A percentile compares a stretch with the other conserved stretches of the same genome.
Conservation (phyloP, 2,888 invertebrate species). For the Baccha elongata region DNA sequence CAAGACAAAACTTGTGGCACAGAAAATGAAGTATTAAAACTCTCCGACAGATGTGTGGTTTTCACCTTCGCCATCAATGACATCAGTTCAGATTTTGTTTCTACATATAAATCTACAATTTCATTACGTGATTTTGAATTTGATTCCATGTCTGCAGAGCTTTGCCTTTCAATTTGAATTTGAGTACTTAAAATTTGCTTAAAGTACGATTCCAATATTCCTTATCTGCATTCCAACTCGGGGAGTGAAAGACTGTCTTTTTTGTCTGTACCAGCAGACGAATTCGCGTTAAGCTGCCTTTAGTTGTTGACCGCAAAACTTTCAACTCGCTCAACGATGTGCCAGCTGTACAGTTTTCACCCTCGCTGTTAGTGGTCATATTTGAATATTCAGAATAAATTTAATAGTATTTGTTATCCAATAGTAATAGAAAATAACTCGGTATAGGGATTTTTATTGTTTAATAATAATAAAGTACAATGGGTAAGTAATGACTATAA, state of each 20-base stretch:
- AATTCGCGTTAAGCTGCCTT: background rate
- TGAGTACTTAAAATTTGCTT: constrained; percentile 6
- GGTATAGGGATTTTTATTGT: too few species aligned
- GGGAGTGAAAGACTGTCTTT: background rate
- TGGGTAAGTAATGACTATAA: too few species aligned
- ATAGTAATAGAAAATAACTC: too few species aligned
- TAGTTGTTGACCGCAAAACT: background rate
- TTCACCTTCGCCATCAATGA: background rate
- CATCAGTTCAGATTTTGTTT: background rate
- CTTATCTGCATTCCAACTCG: constrained; percentile 13
- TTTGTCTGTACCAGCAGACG: background rate
- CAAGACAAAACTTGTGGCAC: background rate
- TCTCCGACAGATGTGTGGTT: background rate
- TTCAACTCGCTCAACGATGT: background rate
- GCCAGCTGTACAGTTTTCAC: too few species aligned
- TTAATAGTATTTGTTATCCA: too few species aligned
- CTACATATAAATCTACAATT: background rate
- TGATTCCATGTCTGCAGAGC: background rate
- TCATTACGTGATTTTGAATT: background rate
- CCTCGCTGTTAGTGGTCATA: too few species aligned
- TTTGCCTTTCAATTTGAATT: background rate
- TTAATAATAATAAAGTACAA: too few species aligned
- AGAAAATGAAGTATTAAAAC: background rate
- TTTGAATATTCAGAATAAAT: too few species aligned
- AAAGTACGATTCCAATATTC: constrained; percentile 7